phyloP scores from a whole-genome alignment of 2,888 invertebrate species.

The Chelonus formosanus region DNA sequence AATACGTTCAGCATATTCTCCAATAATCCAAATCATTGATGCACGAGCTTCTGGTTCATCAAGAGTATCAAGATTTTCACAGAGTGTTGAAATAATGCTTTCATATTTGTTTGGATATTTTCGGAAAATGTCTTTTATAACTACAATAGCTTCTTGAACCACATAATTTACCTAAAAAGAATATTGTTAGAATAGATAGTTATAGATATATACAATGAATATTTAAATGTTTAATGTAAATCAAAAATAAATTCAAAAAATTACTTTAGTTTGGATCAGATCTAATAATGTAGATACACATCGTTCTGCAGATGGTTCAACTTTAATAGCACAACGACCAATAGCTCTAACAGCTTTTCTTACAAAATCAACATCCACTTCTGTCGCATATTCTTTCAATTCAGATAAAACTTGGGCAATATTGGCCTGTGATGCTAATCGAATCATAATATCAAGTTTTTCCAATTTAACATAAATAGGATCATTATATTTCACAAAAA shows the following conservation, averaged over 20 bases:
- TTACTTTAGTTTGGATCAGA: constrained; percentile 96
- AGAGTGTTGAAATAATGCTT: constrained; percentile 98
- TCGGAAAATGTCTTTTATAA: constrained; percentile 96
- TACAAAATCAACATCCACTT: constrained; percentile 99
- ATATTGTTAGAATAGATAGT: constrained; percentile 1
- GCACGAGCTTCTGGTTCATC: constrained; percentile 99
- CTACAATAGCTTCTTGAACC: constrained; percentile 99
- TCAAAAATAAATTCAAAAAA: not conserved
- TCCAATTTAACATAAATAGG: constrained; percentile 99
- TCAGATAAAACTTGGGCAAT: constrained; percentile 98
- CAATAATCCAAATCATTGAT: constrained; percentile 96
- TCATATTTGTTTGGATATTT: constrained; percentile 99
- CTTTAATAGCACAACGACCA: constrained; percentile 97
- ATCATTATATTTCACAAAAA: constrained; percentile 99
- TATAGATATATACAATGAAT: constrained; percentile 6
- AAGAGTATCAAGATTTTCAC: constrained; percentile 97
- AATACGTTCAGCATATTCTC: constrained; percentile 98
- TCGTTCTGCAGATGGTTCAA: constrained; percentile 96
- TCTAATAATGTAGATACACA: constrained; percentile 98
- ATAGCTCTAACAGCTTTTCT: constrained; percentile 98
- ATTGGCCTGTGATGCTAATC: constrained; percentile 96
- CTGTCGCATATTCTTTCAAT: constrained; percentile 98
- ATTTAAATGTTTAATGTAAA: not conserved
- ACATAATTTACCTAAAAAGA: constrained; percentile 85
- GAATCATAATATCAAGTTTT: constrained; percentile 99